Base-by-base conservation (phyloP, 2,888 invertebrate genomes). In the Agrochola litura region DNA sequence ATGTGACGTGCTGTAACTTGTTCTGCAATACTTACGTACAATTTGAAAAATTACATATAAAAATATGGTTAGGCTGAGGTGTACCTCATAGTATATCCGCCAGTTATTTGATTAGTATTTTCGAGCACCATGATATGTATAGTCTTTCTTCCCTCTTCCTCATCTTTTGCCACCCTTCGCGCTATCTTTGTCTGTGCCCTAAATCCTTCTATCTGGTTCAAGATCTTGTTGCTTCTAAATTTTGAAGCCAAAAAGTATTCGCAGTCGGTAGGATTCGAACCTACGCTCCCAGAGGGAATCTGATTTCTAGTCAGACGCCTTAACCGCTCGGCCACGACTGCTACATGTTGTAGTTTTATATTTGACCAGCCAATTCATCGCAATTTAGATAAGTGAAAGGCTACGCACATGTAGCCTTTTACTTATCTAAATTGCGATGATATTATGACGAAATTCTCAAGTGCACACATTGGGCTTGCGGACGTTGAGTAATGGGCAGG, bases 261-360 rank as follows among this genome's bases (percentile, higher is more conserved):
- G 98, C 98, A 98, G 98, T 97, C 98, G 98, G 98, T 98, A 98
- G 98, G 98, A 98, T 98, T 98, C 98, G 98, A 98, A 98, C 98
- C 98, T 98, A 98, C 98, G 98, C 98, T 98, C 98, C 98, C 98
- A 98, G 98, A 98, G 98, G 98, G 98, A 98, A 98, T 98, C 98
- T 98, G 98, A 98, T 98, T 98, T 98, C 98, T 97, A 98, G 98
- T 98, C 98, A 98, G 98, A 98, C 98, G 98, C 98, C 98, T 98
- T 98, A 98, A 98, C 98, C 98, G 98, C 98, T 98, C 98, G 98
- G 98, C 98, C 98, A 98, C 97, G 98, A 97, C 98, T 98, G 98
- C 98, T 95, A 30, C 37, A 22, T 60, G 43, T 0, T 37, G 41
- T 4, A 14, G 1, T 14, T 37, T 25, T 52, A 67, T 61, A 80